Conservation (phyloP, 2,888 invertebrate genomes). For the Acrobasis suavella region DNA sequence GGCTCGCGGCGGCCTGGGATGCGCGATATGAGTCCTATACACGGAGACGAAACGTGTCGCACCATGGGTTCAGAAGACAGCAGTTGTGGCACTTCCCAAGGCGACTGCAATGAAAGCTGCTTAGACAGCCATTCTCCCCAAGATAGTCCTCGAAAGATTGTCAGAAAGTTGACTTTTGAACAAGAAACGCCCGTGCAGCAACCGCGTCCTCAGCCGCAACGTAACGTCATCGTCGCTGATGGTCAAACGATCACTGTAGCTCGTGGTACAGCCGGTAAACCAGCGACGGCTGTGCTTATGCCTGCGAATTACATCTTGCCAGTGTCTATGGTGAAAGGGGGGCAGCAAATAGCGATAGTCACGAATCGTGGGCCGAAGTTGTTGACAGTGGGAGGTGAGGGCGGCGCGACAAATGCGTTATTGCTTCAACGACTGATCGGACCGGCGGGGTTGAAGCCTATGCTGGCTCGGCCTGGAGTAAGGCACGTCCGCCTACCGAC, state of each 20-base stretch:
- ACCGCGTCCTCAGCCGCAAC: conserved; percentile 62
- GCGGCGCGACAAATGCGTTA: conserved; percentile 83
- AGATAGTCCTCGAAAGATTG: conserved; percentile 75
- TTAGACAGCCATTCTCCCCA: conserved; percentile 82
- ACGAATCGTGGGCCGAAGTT: conserved; percentile 85
- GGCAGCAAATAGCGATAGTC: conserved; percentile 88
- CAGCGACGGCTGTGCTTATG: conserved; percentile 85
- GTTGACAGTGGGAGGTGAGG: conserved; percentile 72
- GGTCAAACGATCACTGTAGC: conserved; percentile 85
- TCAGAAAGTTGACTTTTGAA: conserved; percentile 71
- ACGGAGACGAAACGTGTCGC: conserved; percentile 85
- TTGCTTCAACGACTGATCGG: conserved; percentile 86
- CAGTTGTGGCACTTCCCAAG: conserved; percentile 86
- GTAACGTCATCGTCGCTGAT: conserved; percentile 84
- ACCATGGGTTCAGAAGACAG: conserved; percentile 90
- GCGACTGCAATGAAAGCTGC: conserved; percentile 74
- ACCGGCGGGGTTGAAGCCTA: conserved; percentile 82
- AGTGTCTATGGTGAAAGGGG: conserved; percentile 87
- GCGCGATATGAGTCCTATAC: conserved; percentile 82
- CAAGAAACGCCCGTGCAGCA: conserved; percentile 67
- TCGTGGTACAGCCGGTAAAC: conserved; percentile 83
- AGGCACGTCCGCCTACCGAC: conserved; percentile 77
- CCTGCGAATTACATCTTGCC: conserved; percentile 89
- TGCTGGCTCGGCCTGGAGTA: conserved; percentile 80
- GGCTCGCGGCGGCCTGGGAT: conserved; percentile 80